Conservation (phyloP, 1,140 invertebrate species). For the Telenomus remus region DNA sequence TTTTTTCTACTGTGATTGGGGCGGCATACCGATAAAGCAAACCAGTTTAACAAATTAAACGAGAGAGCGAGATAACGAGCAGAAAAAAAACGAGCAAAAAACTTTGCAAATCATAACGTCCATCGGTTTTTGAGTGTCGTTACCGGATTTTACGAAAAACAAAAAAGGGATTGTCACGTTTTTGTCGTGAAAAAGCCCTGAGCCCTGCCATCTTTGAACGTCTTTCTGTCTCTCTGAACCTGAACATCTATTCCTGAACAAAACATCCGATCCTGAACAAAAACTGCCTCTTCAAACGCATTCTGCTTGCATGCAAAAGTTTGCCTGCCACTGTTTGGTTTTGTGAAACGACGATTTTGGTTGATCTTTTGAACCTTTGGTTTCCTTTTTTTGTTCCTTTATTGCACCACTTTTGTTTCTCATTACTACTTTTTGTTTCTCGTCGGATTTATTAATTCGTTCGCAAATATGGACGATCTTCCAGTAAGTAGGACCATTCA, state of each 20-base stretch:
- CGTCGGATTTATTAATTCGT: slow-evolving; percentile 80
- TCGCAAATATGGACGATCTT: slow-evolving; percentile 82
- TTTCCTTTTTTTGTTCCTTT: slow-evolving; percentile 81
- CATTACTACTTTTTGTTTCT: slow-evolving; percentile 82
- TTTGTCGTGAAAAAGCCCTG: slow-evolving; percentile 59
- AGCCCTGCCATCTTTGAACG: slow-evolving; percentile 38
- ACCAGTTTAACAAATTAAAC: slow-evolving; percentile 18
- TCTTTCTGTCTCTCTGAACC: slow-evolving; percentile 51
- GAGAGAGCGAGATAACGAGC: not conserved
- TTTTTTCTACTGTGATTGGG: slow-evolving; percentile 84
- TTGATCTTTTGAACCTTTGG: slow-evolving; percentile 73
- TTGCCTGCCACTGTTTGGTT: slow-evolving; percentile 73
- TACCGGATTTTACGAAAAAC: slow-evolving; percentile 67
- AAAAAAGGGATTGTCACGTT: slow-evolving; percentile 69
- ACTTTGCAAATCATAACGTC: slow-evolving; percentile 73
- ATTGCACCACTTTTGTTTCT: slow-evolving; percentile 83
- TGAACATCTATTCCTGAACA: slow-evolving; percentile 8
- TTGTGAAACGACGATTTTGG: slow-evolving; percentile 73
- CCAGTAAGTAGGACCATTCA: slow-evolving; percentile 83
- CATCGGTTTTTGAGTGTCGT: slow-evolving; percentile 79
- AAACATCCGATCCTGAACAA: slow-evolving; percentile 12
- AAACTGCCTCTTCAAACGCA: slow-evolving; percentile 60
- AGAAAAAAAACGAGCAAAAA: slow-evolving; percentile 38
- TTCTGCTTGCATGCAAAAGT: slow-evolving; percentile 73
- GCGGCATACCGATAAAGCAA: slow-evolving; percentile 75